phyloP scores from a whole-genome alignment of 2,888 invertebrate species.

The Cordylochernes scorpioides region DNA sequence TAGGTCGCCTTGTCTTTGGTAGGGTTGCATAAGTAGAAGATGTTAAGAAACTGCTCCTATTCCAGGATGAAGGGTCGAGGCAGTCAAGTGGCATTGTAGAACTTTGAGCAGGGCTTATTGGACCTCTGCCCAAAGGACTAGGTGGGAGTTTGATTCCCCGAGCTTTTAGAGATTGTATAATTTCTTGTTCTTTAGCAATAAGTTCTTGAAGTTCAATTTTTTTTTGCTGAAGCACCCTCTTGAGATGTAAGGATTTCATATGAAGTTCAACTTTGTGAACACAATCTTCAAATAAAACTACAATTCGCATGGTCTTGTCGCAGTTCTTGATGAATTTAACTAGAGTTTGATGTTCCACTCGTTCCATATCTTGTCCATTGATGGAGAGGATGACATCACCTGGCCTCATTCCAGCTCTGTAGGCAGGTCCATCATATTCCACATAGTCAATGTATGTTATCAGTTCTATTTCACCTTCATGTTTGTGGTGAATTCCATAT shows the following conservation, averaged over 20 bases:
- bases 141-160: too few relatives aligned
- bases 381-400: constrained; percentile 89
- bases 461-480: constrained; percentile 76
- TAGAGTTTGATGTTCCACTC: constrained; percentile 69
- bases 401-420: constrained; percentile 71
- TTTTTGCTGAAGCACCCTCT: too few relatives aligned
- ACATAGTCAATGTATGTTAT: constrained; percentile 93
- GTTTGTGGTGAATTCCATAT: constrained; percentile 83
- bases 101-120: too few relatives aligned
- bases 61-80: too few relatives aligned
- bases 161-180: too few relatives aligned
- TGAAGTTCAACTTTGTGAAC: constrained; percentile 78
- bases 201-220: too few relatives aligned
- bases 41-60: too few relatives aligned
- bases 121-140: too few relatives aligned
- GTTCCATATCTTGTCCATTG: constrained; percentile 81
- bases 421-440: constrained; percentile 70
- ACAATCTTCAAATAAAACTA: constrained; percentile 84
- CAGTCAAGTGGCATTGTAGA: too few relatives aligned
- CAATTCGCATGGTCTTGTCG: constrained; percentile 72
- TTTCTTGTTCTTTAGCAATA: too few relatives aligned
- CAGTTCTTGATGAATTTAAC: constrained; percentile 74
- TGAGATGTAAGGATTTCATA: constrained; percentile 67
- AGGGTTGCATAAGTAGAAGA: too few relatives aligned
- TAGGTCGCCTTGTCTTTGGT: too few relatives aligned